Conservation (phyloP, 2,113 vertebrate genomes). For the Isurus oxyrinchus region DNA sequence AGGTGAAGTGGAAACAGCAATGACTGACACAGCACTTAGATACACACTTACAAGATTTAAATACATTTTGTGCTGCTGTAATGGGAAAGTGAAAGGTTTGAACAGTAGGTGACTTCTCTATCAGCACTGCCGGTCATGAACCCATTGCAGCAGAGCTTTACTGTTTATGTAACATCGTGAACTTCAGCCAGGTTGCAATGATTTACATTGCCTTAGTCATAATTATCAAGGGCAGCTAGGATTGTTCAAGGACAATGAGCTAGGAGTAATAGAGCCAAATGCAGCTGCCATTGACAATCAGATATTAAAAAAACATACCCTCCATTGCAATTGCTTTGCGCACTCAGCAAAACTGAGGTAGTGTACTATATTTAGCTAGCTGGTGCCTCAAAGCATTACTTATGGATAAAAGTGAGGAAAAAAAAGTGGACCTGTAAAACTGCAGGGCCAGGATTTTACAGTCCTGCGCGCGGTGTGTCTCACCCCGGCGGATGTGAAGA, state of each 20-base stretch:
- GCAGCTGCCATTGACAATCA: background rate
- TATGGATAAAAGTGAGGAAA: background rate
- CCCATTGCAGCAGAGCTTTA: background rate
- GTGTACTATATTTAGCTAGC: background rate
- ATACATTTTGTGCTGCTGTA: background rate
- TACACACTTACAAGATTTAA: background rate
- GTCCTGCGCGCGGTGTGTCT: too few species aligned
- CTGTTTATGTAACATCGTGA: background rate
- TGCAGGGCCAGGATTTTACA: background rate
- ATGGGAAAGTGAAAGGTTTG: background rate
- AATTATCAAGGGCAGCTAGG: background rate
- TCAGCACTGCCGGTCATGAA: background rate
- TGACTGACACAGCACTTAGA: background rate
- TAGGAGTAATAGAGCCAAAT: background rate
- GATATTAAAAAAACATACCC: background rate
- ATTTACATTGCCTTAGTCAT: background rate
- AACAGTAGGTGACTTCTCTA: too few species aligned
- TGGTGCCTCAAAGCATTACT: background rate
- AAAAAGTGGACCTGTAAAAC: background rate
- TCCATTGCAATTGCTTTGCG: background rate
- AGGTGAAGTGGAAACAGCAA: background rate
- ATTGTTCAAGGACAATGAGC: background rate
- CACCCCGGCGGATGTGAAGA: too few species aligned
- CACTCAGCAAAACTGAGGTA: background rate
- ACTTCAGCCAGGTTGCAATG: background rate